Conservation (phyloP, 1,140 invertebrate genomes). For the Lepidurus couesii region DNA sequence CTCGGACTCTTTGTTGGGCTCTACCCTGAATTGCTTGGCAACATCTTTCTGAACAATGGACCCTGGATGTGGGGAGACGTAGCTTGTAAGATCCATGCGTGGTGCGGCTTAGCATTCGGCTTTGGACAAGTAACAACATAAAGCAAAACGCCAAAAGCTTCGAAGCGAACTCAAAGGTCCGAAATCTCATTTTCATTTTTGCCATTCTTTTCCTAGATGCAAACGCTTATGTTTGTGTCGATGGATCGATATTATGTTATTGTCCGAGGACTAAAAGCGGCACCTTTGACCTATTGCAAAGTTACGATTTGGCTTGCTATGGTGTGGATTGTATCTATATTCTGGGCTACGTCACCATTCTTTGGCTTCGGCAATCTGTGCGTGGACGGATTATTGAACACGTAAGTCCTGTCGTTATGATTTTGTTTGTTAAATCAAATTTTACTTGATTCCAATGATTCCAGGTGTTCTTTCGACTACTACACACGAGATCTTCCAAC, state of each 20-base stretch:
- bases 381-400: conserved; percentile 38
- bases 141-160: background rate
- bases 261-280: conserved; percentile 40
- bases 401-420: conserved; percentile 23
- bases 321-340: conserved; percentile 39
- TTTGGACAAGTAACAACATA: background rate
- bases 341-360: conserved; percentile 40
- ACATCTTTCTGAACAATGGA: conserved; percentile 46
- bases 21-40: conserved; percentile 39
- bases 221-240: conserved; percentile 40
- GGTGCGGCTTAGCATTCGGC: conserved; percentile 33
- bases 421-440: background rate
- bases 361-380: conserved; percentile 41
- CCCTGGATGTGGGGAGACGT: conserved; percentile 37
- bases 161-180: conserved; percentile 34
- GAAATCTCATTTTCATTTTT: conserved; percentile 38
- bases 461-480: conserved; percentile 54
- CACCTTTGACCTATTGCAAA: conserved; percentile 38
- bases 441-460: background rate
- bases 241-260: conserved; percentile 43
- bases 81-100: conserved; percentile 35
- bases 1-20: conserved; percentile 38
- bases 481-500: conserved; percentile 58
- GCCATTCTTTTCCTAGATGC: conserved; percentile 38
- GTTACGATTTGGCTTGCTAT: conserved; percentile 38